These are phyloP conservation scores for Chelon auratus DNA, from an alignment of 2,797 vertebrate species.

Conservation along the genomic window DNA sequence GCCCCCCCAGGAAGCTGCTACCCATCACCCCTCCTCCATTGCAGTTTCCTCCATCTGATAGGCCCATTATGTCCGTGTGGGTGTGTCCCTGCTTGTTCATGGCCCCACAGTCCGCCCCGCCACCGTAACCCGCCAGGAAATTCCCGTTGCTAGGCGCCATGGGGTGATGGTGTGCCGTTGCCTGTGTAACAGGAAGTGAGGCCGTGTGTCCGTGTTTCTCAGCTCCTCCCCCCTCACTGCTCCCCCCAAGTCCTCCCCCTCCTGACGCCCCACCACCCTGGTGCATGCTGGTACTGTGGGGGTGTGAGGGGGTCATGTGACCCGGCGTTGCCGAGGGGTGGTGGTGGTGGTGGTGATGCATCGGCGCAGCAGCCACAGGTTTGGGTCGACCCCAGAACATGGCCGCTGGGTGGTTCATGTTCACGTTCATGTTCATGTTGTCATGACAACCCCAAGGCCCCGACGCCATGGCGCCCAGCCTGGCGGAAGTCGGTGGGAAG, in stretches of 20 bases:
- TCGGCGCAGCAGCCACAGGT: slow-evolving; percentile 41
- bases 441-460: slow-evolving; percentile 93
- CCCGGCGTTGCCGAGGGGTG: slow-evolving; percentile 56
- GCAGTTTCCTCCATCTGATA: slow-evolving; percentile 71
- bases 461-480: slow-evolving; percentile 87
- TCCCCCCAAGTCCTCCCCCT: slow-evolving; percentile 45
- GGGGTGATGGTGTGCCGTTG: slow-evolving; percentile 69
- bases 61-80: slow-evolving; percentile 79
- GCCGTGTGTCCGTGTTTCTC: slow-evolving; percentile 69
- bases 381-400: slow-evolving; percentile 82
- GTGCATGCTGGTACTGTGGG: slow-evolving; percentile 70
- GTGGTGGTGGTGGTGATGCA: slow-evolving; percentile 65
- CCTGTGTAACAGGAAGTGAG: slow-evolving; percentile 72
- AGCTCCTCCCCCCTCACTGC: slow-evolving; percentile 60
- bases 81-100: slow-evolving; percentile 92
- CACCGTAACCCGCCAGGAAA: slow-evolving; percentile 75
- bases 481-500: slow-evolving; percentile 88
- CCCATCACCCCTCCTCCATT: slow-evolving; percentile 87
- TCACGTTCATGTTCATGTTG: slow-evolving; percentile 67
- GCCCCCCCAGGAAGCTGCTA: slow-evolving; percentile 90
- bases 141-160: slow-evolving; percentile 76
- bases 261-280: slow-evolving; percentile 53
- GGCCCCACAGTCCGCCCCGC: slow-evolving; percentile 76
- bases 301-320: slow-evolving; percentile 69
- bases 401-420: slow-evolving; percentile 84